Evolutionary conservation across 2,113 vertebrate genomes (phyloP), one percentile per base, ranked within the genome.

Genomic region (Bostrychus sinensis): DNA sequence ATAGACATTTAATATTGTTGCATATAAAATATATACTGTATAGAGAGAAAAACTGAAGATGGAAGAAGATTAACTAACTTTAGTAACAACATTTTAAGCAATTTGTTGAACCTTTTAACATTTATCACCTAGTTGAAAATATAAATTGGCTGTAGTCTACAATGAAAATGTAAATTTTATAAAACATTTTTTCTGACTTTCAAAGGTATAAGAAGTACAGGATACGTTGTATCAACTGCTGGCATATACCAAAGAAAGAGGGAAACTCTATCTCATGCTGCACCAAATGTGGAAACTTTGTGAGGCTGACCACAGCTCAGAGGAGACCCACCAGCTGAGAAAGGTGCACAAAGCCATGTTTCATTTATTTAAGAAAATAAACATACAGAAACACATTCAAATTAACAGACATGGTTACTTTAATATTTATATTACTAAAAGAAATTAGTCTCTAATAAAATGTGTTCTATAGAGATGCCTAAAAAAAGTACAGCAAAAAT

Each of bases 201-300:
- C 10, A 14, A 1, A 85, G 95, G 91, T 96, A 96, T 78, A 96
- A 96, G 89, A 96, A 96, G 73, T 96, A 96, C 25, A 89, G 93
- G 23, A 90, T 94, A 54, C 93, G 93, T 3, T 96, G 95, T 66
- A 86, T 86, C 39, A 86, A 82, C 51, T 96, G 95, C 72, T 96
- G 95, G 95, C 89, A 93, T 64, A 95, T 96, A 51, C 95, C 95
- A 1, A 91, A 91, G 83, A 95, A 95, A 75, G 94, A 91, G 14
- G 89, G 93, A 13, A 94, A 94, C 69, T 90, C 89, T 10, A 92
- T 72, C 80, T 90, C 84, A 0, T 54, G 75, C 38, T 96, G 94
- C 83, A 84, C 86, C 60, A 92, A 91, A 68, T 96, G 95, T 42
- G 95, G 95, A 50, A 79, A 91, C 37, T 73, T 59, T 50, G 84